Percentiles rank a stretch among this genome's conserved stretches.
Conservation (phyloP, 1,140 invertebrate genomes). For the Papilio machaon region DNA sequence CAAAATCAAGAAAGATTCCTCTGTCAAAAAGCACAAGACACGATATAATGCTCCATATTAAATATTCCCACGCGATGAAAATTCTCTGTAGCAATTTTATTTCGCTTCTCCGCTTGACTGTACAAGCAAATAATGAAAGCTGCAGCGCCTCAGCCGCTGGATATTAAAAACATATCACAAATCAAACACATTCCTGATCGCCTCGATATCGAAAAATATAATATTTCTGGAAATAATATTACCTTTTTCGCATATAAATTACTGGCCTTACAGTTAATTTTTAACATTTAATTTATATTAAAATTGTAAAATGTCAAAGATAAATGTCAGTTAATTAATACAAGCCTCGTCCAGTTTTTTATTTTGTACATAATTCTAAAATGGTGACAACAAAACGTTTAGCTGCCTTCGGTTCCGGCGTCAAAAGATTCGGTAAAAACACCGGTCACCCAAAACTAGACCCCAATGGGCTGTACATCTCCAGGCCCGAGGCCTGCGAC, state of each 20-base stretch:
- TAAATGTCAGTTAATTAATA: conserved; percentile 17
- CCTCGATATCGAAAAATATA: neutral
- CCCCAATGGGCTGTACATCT: conserved; percentile 60
- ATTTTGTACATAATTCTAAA: neutral
- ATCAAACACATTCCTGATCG: neutral
- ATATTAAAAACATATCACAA: neutral
- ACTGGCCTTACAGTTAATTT: neutral
- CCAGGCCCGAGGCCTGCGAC: conserved; percentile 61
- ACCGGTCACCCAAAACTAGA: conserved; percentile 69
- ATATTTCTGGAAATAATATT: neutral
- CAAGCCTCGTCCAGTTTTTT: neutral
- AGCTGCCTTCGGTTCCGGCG: conserved; percentile 52
- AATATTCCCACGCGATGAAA: neutral
- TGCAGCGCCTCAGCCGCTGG: neutral
- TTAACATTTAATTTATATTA: neutral
- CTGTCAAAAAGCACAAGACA: neutral
- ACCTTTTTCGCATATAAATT: neutral
- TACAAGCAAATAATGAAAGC: neutral
- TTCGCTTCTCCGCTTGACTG: neutral
- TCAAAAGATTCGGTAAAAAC: conserved; percentile 64
- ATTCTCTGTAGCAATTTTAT: neutral
- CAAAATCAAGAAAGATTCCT: neutral
- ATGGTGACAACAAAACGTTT: conserved; percentile 43
- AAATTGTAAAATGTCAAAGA: conserved; percentile 24
- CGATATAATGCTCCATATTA: neutral